Conservation (phyloP, 2,113 vertebrate genomes). For the Lagopus muta region DNA sequence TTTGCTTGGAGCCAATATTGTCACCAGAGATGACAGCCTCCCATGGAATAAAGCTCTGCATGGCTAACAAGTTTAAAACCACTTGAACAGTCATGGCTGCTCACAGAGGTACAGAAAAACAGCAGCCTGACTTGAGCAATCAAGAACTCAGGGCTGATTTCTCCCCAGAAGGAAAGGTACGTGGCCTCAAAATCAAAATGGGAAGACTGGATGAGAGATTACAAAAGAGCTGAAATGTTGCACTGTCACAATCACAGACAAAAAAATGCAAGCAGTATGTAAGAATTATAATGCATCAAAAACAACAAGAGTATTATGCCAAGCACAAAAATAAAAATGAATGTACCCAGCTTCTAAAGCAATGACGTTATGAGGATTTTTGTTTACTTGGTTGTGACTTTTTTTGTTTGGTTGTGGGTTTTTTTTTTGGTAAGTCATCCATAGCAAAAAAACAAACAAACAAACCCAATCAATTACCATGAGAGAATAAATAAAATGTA, state of each 20-base stretch:
- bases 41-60: not conserved
- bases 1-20: not conserved
- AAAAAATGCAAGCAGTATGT: not conserved
- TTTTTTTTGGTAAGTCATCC: not conserved
- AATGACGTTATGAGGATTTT: not conserved
- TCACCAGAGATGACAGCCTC: not conserved
- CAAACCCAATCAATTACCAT: not conserved
- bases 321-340: not conserved
- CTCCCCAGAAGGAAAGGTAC: not conserved
- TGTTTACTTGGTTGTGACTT: fast-evolving
- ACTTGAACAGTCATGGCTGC: not conserved
- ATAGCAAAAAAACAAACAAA: not conserved
- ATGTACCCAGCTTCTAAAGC: not conserved
- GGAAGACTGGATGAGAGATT: not conserved
- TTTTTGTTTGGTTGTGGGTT: fast-evolving
- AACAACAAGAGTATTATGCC: not conserved
- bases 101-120: not conserved
- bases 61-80: not conserved
- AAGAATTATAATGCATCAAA: not conserved
- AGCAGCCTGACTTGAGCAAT: not conserved
- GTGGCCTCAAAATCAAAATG: not conserved
- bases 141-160: not conserved
- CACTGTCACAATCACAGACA: not conserved
- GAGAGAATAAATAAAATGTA: not conserved
- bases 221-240: not conserved